Base-by-base conservation (phyloP, 2,888 invertebrate genomes). In the Callyntrura sp. region DNA sequence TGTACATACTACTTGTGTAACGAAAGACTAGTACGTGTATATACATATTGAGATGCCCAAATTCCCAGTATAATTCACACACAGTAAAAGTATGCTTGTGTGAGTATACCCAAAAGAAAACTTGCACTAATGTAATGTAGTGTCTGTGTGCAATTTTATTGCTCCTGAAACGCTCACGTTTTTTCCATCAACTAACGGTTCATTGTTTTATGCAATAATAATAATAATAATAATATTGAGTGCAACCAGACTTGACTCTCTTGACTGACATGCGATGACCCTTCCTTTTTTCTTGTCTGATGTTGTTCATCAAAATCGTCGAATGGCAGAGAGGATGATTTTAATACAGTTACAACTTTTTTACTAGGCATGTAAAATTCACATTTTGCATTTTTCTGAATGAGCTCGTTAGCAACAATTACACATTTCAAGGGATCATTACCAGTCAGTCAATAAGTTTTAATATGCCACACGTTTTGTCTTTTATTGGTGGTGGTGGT, bases 191-290 rank as follows among this genome's bases (percentile, higher is more conserved):
- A 35, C 8, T 78, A 78, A 78, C 55, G 78, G 78, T 78, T 78
- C 28, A 78, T 78, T 78, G 28, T 78, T 78, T 76, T 78, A 78
- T 78, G 78, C 78, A 78, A 78, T 78, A 55, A 55, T 78, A 35
- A 35, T 35, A 35, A 35, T 35, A 35, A 35, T 35, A 35, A 35
- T 6, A 35, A 35, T 35, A 35, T 35, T 35, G 35, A 35, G 35
- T 35, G 55, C 55, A 51, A 57, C 70, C 17, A 43, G 60, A 73
- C 43, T 73, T 60, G 73, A 62, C 62, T 51, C 45, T 57, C 43
- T 73, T 60, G 73, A 62, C 62, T 51, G 85, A 85, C 85, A 85
- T 35, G 62, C 28, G 8, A 25, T 86, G 79, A 79, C 86, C 86
- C 79, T 65, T 68, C 23, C 76, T 35, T 62, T 62, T 79, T 79